These are phyloP conservation scores for Macrotis lagotis DNA, from an alignment of 2,113 vertebrate genomes.

Conservation along the genomic window DNA sequence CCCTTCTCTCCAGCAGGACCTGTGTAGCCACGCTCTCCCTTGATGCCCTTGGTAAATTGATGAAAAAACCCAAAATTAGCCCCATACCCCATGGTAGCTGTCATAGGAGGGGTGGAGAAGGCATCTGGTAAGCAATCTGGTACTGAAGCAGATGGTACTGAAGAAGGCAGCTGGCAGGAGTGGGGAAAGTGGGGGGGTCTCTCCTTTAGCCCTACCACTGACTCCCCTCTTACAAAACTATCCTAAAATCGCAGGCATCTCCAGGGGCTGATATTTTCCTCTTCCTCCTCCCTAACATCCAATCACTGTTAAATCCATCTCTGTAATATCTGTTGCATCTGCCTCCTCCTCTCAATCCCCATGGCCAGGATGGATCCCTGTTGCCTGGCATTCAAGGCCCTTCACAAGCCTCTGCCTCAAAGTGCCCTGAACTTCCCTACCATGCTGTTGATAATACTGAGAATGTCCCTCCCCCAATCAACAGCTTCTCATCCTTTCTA, in stretches of 20 bases:
- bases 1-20: slow-evolving; percentile 91
- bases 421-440: not conserved
- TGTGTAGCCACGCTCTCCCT: slow-evolving; percentile 91
- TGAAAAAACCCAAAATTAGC: slow-evolving; percentile 39
- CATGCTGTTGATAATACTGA: not conserved
- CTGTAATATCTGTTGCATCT: not conserved
- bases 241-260: not conserved
- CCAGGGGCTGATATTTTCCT: not conserved
- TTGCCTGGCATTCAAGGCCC: not conserved
- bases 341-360: not conserved
- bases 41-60: slow-evolving; percentile 87
- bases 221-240: not conserved
- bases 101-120: slow-evolving; percentile 30
- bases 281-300: not conserved
- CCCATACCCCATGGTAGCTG: rapidly evolving
- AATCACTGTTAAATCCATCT: not conserved
- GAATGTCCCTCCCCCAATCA: not conserved
- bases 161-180: not conserved
- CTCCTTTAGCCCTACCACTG: not conserved
- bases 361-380: not conserved
- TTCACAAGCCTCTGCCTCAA: not conserved
- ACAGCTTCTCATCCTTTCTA: not conserved
- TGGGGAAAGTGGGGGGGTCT: not conserved
- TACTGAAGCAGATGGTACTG: not conserved
- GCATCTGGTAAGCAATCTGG: not conserved